Conservation (phyloP, 2,113 vertebrate species). For the Seriola aureovittata region DNA sequence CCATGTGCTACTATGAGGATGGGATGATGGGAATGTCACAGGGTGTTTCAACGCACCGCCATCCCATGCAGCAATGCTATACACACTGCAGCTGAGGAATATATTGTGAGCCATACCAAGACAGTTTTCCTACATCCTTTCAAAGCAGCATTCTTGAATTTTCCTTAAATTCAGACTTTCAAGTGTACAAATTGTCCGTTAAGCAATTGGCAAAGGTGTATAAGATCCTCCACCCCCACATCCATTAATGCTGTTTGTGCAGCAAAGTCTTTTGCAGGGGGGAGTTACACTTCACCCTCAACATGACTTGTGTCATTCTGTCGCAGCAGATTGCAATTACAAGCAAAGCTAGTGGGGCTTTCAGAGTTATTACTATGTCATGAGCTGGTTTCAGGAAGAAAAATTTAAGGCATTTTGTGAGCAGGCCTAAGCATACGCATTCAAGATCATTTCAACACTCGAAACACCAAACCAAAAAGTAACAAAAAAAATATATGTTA, state of each 20-base stretch:
- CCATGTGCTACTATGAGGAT: neutral
- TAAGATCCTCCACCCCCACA: neutral
- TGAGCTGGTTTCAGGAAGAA: neutral
- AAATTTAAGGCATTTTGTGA: neutral
- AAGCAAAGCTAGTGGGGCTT: neutral
- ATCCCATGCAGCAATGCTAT: too few relatives aligned
- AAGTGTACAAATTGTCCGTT: neutral
- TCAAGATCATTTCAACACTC: neutral
- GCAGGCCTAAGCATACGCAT: neutral
- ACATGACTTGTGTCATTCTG: slow-evolving; percentile 9
- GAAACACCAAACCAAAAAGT: neutral
- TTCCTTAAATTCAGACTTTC: neutral
- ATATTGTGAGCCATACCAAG: neutral
- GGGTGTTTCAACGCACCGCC: neutral
- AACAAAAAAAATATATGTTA: neutral
- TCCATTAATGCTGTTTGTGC: neutral
- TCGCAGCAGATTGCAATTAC: neutral
- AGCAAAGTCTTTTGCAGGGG: neutral
- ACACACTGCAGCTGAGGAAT: neutral
- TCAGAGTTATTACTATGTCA: neutral
- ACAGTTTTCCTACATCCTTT: neutral
- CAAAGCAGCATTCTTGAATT: neutral
- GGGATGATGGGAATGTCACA: neutral
- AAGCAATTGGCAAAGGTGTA: neutral
- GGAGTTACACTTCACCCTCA: slow-evolving; percentile 7